Conservation (phyloP, 2,888 invertebrate genomes). For the Acanthosepion esculentum region DNA sequence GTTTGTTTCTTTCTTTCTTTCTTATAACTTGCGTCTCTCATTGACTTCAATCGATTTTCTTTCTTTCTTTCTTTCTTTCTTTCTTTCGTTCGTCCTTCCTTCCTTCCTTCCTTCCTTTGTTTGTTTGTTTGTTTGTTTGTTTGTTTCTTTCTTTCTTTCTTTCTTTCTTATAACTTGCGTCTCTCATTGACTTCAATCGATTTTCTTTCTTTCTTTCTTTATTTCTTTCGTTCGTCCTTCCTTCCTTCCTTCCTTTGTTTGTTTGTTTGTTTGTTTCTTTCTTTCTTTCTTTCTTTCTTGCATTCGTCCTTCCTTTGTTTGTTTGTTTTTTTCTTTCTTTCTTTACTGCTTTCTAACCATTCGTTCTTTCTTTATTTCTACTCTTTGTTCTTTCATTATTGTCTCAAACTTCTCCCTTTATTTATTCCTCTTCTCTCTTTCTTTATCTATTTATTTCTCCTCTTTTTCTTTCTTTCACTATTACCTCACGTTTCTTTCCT, state of each 20-base stretch:
- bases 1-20: background rate
- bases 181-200: background rate
- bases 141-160: background rate
- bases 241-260: fast-evolving
- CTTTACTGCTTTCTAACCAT: no score
- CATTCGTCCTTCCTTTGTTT: no score
- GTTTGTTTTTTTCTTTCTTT: no score
- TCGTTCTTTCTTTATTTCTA: background rate
- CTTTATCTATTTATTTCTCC: no score
- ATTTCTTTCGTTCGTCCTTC: background rate
- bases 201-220: background rate
- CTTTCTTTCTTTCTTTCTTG: background rate
- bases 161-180: background rate
- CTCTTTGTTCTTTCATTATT: background rate
- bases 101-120: no score
- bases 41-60: background rate
- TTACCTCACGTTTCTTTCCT: no score
- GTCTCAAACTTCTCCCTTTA: background rate
- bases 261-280: no score
- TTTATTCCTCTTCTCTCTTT: no score
- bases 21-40: background rate
- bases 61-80: background rate
- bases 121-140: no score
- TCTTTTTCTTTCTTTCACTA: no score
- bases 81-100: no score